Conservation (phyloP, 1,140 invertebrate genomes). For the Ceratina calcarata region DNA sequence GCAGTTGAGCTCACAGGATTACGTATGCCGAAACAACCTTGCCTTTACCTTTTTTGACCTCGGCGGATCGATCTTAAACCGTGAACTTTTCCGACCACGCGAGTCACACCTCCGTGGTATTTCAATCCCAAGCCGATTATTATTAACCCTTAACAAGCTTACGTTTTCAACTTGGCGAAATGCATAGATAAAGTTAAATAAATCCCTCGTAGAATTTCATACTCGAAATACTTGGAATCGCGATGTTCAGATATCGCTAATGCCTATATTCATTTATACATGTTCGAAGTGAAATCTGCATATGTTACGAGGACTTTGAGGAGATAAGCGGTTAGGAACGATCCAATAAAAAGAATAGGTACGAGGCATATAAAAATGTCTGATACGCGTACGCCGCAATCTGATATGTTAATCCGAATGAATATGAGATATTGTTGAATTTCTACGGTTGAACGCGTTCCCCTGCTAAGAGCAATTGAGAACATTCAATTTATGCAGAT, state of each 20-base stretch:
- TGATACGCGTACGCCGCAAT: neutral
- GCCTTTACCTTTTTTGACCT: neutral
- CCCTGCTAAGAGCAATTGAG: no score
- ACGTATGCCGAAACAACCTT: neutral
- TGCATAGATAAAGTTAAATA: no score
- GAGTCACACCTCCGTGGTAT: neutral
- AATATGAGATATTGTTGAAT: no score
- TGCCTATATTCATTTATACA: no score
- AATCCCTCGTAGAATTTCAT: no score
- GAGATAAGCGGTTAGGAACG: neutral
- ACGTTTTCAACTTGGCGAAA: no score
- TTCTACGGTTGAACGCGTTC: neutral
- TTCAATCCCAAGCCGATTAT: no score
- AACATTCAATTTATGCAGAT: neutral
- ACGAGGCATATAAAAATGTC: neutral
- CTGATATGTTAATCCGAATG: neutral
- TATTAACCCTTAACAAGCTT: no score
- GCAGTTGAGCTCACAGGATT: neutral
- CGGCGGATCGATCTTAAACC: conserved; percentile 7
- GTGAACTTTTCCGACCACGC: neutral
- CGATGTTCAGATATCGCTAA: no score
- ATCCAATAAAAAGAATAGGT: neutral
- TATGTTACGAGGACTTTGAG: no score
- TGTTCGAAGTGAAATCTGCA: no score
- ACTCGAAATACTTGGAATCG: no score